phyloP scores from a whole-genome alignment of 2,888 invertebrate genomes.

The Mesorhabditis spiculigera region DNA sequence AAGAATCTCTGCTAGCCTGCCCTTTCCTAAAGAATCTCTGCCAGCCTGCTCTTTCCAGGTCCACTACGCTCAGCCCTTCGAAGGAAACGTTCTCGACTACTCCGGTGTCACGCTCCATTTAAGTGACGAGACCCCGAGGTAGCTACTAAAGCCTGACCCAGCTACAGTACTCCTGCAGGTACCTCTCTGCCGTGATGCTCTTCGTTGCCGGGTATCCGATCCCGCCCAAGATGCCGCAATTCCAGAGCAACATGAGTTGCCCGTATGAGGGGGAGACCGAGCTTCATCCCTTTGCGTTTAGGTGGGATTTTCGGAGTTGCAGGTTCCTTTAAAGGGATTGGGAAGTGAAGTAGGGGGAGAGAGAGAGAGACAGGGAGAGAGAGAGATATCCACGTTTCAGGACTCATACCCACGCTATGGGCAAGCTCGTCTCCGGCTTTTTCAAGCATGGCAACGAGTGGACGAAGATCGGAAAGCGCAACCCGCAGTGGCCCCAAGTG shows the following conservation, averaged over 20 bases:
- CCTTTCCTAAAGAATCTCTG: no score
- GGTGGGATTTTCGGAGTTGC: neutral
- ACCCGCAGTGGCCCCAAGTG: constrained; percentile 68
- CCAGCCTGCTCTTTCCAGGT: constrained; percentile 17
- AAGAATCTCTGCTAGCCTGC: no score
- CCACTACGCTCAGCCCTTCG: constrained; percentile 54
- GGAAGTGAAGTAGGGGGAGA: neutral
- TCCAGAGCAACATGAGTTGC: constrained; percentile 64
- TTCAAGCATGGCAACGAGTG: constrained; percentile 58
- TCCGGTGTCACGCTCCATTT: constrained; percentile 61
- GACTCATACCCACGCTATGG: constrained; percentile 66
- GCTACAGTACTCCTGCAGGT: neutral
- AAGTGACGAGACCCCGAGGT: constrained; percentile 34
- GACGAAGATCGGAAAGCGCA: constrained; percentile 63
- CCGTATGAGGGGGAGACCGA: constrained; percentile 47
- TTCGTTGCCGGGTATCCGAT: constrained; percentile 58
- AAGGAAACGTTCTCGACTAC: constrained; percentile 59
- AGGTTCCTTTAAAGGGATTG: neutral
- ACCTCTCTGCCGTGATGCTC: constrained; percentile 60
- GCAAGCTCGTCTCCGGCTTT: constrained; percentile 60
- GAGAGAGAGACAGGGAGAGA: no score
- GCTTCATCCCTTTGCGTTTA: constrained; percentile 31
- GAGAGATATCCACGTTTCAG: constrained; percentile 56
- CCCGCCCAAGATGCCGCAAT: constrained; percentile 51
- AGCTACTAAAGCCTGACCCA: constrained; percentile 16